Percentiles rank a stretch among this genome's conserved stretches.
These are phyloP conservation scores for Myotis myotis DNA, from an alignment of 2,797 vertebrate species.

Conservation along the genomic window DNA sequence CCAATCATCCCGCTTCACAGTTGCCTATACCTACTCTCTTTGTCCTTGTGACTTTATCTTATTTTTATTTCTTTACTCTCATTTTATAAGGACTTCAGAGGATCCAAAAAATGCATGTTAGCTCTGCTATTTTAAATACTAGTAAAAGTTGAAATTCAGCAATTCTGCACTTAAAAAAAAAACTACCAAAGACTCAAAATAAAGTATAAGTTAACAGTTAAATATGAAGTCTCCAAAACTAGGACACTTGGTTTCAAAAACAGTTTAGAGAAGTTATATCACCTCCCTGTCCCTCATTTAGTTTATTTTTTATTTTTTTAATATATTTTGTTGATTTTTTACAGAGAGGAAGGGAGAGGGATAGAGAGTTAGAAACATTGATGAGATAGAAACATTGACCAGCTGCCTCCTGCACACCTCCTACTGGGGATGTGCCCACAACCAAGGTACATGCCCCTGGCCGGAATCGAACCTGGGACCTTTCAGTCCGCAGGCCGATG, in stretches of 20 bases:
- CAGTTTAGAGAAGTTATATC: neutral
- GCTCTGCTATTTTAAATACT: neutral
- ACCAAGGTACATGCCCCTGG: too few species aligned
- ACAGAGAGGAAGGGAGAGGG: too few species aligned
- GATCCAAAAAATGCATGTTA: neutral
- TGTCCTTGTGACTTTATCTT: neutral
- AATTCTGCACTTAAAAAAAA: neutral
- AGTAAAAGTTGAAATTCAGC: neutral
- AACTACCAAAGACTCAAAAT: neutral
- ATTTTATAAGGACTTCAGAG: neutral
- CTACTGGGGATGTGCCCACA: too few species aligned
- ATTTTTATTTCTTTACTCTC: neutral
- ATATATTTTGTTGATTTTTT: too few species aligned
- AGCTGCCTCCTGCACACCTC: too few species aligned
- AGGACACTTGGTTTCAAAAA: conserved; percentile 16
- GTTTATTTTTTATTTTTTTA: neutral
- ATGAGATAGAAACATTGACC: too few species aligned
- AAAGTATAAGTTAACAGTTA: conserved; percentile 5
- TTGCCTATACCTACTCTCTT: neutral
- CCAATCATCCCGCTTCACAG: neutral
- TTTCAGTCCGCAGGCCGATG: too few species aligned
- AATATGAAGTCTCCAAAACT: neutral
- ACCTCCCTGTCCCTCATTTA: neutral
- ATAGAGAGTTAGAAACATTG: too few species aligned
- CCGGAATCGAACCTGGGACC: too few species aligned